Percentiles rank a stretch among this genome's conserved stretches.
Evolutionary conservation across 1,140 invertebrate genomes (phyloP).

Genomic region (Drosophila pseudoananassae): DNA sequence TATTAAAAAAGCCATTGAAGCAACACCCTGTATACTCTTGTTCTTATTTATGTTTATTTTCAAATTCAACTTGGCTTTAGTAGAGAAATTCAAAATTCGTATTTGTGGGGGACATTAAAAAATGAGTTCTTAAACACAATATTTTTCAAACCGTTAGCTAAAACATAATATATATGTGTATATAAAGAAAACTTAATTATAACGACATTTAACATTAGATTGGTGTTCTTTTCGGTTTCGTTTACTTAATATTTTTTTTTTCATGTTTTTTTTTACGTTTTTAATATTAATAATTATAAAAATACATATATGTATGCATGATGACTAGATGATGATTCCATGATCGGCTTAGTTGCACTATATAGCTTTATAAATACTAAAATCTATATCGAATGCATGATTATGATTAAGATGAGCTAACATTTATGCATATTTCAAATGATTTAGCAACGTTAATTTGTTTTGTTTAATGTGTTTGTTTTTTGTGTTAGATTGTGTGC

Average conservation of each 20-base stretch:
- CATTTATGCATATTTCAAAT: slow-evolving; percentile 70
- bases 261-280: slow-evolving; percentile 18
- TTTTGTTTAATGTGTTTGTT: slow-evolving; percentile 23
- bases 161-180: slow-evolving; percentile 64
- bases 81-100: slow-evolving; percentile 53
- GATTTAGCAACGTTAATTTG: slow-evolving; percentile 41
- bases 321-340: slow-evolving; percentile 61
- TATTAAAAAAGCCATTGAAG: slow-evolving; percentile 57
- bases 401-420: slow-evolving; percentile 66
- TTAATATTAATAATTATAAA: slow-evolving; percentile 65
- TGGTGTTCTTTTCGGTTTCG: slow-evolving; percentile 55
- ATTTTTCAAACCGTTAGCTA: slow-evolving; percentile 63
- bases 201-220: slow-evolving; percentile 81
- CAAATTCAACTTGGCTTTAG: slow-evolving; percentile 65
- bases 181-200: slow-evolving; percentile 75
- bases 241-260: slow-evolving; percentile 26
- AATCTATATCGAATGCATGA: slow-evolving; percentile 58
- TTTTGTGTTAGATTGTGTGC: slow-evolving; percentile 55
- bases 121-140: slow-evolving; percentile 46
- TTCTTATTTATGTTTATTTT: slow-evolving; percentile 24
- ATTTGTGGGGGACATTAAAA: slow-evolving; percentile 40
- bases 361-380: slow-evolving; percentile 54
- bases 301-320: slow-evolving; percentile 72
- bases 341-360: slow-evolving; percentile 62
- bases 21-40: slow-evolving; percentile 75